phyloP scores from a whole-genome alignment of 1,140 invertebrate species.

The Microplitis demolitor region DNA sequence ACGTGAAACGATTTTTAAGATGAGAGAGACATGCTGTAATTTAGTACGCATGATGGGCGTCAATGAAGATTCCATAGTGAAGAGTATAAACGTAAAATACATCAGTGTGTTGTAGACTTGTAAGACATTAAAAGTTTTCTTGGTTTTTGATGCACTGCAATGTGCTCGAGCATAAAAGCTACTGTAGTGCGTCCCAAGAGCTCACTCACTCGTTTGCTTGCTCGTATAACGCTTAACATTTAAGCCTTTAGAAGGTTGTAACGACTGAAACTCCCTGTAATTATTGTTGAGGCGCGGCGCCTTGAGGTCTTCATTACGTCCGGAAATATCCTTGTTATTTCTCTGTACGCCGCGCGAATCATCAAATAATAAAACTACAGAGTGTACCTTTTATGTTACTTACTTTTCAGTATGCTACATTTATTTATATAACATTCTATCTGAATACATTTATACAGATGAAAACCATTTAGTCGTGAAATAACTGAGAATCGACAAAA shows the following conservation, averaged over 20 bases:
- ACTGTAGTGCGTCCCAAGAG: slow-evolving; percentile 47
- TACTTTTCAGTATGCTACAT: too few relatives aligned
- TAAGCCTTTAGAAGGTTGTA: slow-evolving; percentile 63
- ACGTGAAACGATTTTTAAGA: slow-evolving; percentile 26
- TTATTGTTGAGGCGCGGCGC: slow-evolving; percentile 62
- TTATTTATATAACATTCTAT: too few relatives aligned
- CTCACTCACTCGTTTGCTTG: slow-evolving; percentile 1
- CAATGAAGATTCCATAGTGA: neutral
- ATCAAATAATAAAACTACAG: neutral
- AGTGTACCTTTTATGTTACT: neutral
- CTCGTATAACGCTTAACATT: slow-evolving; percentile 62
- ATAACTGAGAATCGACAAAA: too few relatives aligned
- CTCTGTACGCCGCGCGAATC: slow-evolving; percentile 44
- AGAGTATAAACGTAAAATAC: neutral
- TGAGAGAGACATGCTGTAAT: slow-evolving; percentile 18
- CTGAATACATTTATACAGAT: too few relatives aligned
- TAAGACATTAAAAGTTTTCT: neutral
- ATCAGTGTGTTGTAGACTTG: neutral
- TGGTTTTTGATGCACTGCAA: slow-evolving; percentile 26
- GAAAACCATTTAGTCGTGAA: too few relatives aligned
- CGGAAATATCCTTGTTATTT: slow-evolving; percentile 60
- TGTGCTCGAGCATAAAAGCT: slow-evolving; percentile 53
- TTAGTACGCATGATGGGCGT: slow-evolving; percentile 8
- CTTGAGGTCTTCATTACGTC: slow-evolving; percentile 63
- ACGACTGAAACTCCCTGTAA: slow-evolving; percentile 61